A percentile compares a stretch with the other conserved stretches of the same genome.
Conservation (phyloP, 2,797 vertebrate species). For the Allobates femoralis region DNA sequence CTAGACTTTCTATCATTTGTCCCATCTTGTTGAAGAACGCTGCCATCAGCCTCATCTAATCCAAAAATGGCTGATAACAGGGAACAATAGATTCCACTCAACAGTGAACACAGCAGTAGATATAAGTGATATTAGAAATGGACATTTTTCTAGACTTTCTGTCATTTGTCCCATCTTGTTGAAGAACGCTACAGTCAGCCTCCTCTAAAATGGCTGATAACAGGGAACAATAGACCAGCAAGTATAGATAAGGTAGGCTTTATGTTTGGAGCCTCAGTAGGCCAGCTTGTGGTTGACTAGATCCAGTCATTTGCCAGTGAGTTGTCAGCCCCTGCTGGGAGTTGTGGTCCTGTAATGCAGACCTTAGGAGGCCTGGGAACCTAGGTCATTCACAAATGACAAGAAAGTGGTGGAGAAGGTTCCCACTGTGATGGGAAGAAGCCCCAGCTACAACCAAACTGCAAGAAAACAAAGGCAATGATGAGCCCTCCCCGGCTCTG, state of each 20-base stretch:
- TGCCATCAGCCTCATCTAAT: too few species aligned
- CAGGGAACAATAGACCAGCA: neutral
- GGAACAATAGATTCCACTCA: too few species aligned
- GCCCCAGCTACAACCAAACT: neutral
- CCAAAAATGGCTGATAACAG: neutral
- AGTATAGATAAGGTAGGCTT: neutral
- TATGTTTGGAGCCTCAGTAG: neutral
- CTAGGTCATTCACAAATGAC: neutral
- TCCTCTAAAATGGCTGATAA: neutral
- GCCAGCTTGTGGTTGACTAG: neutral
- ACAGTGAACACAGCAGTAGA: too few species aligned
- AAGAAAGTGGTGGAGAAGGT: neutral
- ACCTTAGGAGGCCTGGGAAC: neutral
- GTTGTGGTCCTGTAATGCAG: neutral
- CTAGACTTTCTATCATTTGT: too few species aligned
- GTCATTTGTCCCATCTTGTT: too few species aligned
- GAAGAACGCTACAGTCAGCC: neutral
- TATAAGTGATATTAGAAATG: too few species aligned
- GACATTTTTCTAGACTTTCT: too few species aligned
- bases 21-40: too few species aligned
- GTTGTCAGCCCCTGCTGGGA: neutral
- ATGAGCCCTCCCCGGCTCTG: conserved; percentile 20
- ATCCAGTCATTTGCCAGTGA: neutral
- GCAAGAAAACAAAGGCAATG: conserved; percentile 29
- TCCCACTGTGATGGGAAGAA: too few species aligned